These are phyloP conservation scores for Cuculus canorus DNA, from an alignment of 2,797 vertebrate species.

Conservation along the genomic window DNA sequence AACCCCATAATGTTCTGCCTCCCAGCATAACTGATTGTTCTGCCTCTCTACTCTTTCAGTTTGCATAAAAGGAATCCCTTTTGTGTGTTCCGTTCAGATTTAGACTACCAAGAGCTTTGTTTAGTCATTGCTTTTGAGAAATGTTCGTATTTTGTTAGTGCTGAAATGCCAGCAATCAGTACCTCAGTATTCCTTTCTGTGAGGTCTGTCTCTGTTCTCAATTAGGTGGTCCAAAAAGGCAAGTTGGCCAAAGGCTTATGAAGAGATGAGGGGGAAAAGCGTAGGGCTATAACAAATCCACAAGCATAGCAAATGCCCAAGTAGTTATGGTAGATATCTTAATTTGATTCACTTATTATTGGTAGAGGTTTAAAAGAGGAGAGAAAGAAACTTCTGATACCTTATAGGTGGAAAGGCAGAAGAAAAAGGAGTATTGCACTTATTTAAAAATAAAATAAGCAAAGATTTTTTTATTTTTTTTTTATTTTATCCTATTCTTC, in stretches of 20 bases:
- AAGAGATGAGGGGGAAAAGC: neutral
- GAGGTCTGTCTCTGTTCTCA: accelerated
- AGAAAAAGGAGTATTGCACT: neutral
- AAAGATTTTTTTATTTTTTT: no score
- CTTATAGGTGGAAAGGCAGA: neutral
- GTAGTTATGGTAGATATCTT: neutral
- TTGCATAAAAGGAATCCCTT: neutral
- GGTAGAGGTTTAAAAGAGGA: neutral
- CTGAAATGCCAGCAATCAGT: neutral
- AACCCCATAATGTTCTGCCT: neutral
- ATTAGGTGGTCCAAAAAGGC: neutral
- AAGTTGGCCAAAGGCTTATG: neutral
- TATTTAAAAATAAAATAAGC: neutral
- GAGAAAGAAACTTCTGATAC: neutral
- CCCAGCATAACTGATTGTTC: neutral
- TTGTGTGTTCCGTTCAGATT: neutral
- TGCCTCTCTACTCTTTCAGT: neutral
- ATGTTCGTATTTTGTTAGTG: neutral
- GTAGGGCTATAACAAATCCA: neutral
- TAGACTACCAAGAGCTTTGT: neutral
- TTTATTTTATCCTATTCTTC: neutral
- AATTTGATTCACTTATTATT: neutral
- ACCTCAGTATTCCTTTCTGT: neutral
- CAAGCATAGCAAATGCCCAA: neutral
- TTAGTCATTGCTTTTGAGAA: neutral